Evolutionary conservation across 1,140 invertebrate genomes (phyloP).

Genomic region (Drosophila malerkotliana): DNA sequence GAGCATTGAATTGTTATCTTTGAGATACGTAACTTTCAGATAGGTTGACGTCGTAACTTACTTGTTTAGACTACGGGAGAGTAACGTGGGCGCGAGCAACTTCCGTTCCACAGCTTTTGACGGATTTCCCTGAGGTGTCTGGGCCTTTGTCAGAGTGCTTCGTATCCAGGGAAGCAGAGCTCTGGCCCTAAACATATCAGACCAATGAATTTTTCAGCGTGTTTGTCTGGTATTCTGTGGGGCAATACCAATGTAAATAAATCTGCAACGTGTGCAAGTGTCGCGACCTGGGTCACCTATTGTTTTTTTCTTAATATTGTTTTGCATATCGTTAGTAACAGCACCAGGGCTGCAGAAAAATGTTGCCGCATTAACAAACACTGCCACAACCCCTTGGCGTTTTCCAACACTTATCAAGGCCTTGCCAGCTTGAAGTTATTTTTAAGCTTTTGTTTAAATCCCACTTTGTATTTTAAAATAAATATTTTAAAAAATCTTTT

Average conservation of each 20-base stretch:
- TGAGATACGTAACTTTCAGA: not conserved
- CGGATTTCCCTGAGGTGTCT: constrained; percentile 19
- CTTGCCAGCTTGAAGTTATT: not conserved
- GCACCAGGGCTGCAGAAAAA: constrained; percentile 21
- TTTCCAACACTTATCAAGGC: no score
- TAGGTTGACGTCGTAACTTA: constrained; percentile 1
- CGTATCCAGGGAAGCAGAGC: constrained; percentile 56
- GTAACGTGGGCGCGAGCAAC: constrained; percentile 4
- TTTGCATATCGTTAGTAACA: constrained; percentile 31
- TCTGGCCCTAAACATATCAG: constrained; percentile 68
- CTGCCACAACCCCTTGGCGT: not conserved
- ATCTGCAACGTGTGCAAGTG: constrained; percentile 54
- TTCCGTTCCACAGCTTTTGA: constrained; percentile 8
- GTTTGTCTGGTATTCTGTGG: constrained; percentile 18
- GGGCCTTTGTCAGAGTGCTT: constrained; percentile 48
- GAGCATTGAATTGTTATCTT: not conserved
- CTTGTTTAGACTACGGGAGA: constrained; percentile 19
- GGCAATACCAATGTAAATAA: constrained; percentile 20
- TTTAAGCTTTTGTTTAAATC: not conserved
- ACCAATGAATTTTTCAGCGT: constrained; percentile 7
- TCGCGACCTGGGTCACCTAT: constrained; percentile 7
- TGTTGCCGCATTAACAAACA: not conserved
- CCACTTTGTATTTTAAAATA: no score
- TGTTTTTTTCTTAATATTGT: constrained; percentile 36
- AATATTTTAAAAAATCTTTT: no score